These are phyloP conservation scores for Actenoides lindsayi DNA, from an alignment of 2,113 vertebrate genomes.

Conservation along the genomic window DNA sequence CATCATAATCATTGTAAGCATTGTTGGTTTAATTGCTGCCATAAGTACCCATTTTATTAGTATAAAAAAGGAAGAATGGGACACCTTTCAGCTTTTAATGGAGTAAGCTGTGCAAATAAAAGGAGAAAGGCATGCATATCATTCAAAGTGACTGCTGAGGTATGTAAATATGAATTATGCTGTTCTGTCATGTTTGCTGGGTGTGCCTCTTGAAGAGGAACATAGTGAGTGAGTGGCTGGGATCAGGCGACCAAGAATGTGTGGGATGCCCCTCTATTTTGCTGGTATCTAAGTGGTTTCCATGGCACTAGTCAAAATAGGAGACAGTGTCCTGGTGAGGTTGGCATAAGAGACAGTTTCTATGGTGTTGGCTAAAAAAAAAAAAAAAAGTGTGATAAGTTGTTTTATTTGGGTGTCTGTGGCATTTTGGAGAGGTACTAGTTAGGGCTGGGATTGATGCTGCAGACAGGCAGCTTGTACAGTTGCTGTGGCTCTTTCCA, in stretches of 20 bases:
- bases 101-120: background rate
- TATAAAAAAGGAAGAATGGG: background rate
- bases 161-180: background rate
- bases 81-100: background rate
- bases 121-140: background rate
- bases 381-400: background rate
- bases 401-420: background rate
- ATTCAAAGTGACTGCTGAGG: background rate
- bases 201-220: background rate
- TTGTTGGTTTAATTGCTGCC: background rate
- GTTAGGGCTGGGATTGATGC: background rate
- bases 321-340: background rate
- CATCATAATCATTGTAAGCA: background rate
- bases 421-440: background rate
- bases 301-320: constrained; percentile 41
- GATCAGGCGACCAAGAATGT: background rate
- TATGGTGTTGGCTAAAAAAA: background rate
- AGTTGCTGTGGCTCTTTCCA: background rate
- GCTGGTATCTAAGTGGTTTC: background rate
- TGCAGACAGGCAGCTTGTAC: background rate
- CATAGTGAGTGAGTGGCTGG: accelerated
- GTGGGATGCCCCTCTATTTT: background rate
- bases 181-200: background rate
- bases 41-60: background rate
- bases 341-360: background rate